These are phyloP conservation scores for Aleiodes testaceus DNA, from an alignment of 2,888 invertebrate species.

Conservation along the genomic window DNA sequence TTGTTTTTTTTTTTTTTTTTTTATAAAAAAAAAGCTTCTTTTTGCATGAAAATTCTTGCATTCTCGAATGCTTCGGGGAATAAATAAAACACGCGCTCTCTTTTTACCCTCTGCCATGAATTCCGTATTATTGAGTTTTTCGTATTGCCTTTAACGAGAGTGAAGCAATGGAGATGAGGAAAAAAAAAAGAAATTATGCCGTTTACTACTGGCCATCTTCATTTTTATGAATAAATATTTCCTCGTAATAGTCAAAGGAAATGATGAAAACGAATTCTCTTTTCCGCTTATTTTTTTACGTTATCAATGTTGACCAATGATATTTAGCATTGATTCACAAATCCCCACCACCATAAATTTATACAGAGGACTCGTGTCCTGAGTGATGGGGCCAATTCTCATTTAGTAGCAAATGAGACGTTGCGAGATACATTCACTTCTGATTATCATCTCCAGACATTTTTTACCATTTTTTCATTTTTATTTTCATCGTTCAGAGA, in stretches of 20 bases:
- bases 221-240: conserved; percentile 10
- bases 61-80: conserved; percentile 2
- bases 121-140: not conserved
- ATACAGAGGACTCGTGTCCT: conserved; percentile 5
- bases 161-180: not conserved
- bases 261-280: not conserved
- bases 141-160: conserved; percentile 1
- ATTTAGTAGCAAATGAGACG: conserved; percentile 2
- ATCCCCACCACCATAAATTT: conserved; percentile 9
- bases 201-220: not conserved
- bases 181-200: not conserved
- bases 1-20: not conserved
- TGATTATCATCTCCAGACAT: not conserved
- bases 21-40: not conserved
- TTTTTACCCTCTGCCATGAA: not conserved
- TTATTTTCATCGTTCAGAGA: no score
- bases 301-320: conserved; percentile 19
- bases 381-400: not conserved
- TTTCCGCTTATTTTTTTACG: not conserved
- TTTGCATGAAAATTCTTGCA: conserved; percentile 23
- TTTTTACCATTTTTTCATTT: not conserved
- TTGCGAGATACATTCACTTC: not conserved
- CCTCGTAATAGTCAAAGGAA: not conserved
- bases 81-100: conserved; percentile 27
- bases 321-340: not conserved